These are phyloP conservation scores for Acanthococcus lagerstroemiae DNA, from an alignment of 2,888 invertebrate genomes.

Conservation along the genomic window DNA sequence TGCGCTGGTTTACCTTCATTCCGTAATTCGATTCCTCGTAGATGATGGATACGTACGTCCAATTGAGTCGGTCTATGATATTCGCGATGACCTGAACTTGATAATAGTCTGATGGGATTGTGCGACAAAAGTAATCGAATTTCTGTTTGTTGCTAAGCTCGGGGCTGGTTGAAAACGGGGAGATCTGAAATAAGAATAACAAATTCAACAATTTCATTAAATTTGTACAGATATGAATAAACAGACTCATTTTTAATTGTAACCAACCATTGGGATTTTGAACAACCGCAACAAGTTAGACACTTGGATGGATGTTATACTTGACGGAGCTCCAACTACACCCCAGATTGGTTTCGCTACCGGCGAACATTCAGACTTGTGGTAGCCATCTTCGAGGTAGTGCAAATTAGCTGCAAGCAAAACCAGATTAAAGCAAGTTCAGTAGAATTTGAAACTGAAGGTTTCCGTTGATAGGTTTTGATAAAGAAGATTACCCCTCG, in stretches of 20 bases:
- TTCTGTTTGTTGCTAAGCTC: slow-evolving; percentile 88
- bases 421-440: not conserved
- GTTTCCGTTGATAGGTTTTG: no score
- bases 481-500: no score
- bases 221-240: not conserved
- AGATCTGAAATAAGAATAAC: slow-evolving; percentile 56
- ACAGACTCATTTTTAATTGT: not conserved
- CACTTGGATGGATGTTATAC: slow-evolving; percentile 92
- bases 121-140: slow-evolving; percentile 87
- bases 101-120: slow-evolving; percentile 88
- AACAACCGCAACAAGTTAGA: slow-evolving; percentile 84
- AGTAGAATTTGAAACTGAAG: no score
- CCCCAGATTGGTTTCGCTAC: slow-evolving; percentile 79
- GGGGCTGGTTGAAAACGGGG: slow-evolving; percentile 90
- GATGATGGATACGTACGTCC: slow-evolving; percentile 91
- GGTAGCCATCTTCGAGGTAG: slow-evolving; percentile 40
- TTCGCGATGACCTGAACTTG: slow-evolving; percentile 93
- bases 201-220: not conserved
- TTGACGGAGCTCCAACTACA: slow-evolving; percentile 80
- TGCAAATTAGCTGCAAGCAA: slow-evolving; percentile 8
- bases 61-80: slow-evolving; percentile 71
- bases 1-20: slow-evolving; percentile 72
- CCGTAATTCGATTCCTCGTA: slow-evolving; percentile 95
- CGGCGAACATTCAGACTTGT: slow-evolving; percentile 66
- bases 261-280: slow-evolving; percentile 62